These are phyloP conservation scores for Tetramorium parvispinum DNA, from an alignment of 1,140 invertebrate species.

Conservation along the genomic window DNA sequence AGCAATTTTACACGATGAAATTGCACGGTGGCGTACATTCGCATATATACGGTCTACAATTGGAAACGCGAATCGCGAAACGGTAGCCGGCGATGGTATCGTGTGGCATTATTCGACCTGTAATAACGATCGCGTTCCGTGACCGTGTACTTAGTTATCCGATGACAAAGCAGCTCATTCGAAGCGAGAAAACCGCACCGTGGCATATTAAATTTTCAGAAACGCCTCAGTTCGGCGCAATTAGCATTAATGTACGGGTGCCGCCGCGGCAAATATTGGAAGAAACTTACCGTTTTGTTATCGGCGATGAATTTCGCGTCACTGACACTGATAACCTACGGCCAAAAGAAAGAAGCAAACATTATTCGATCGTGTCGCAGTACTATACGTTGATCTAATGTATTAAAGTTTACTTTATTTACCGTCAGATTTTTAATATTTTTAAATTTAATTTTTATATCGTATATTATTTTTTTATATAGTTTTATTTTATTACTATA, in stretches of 20 bases:
- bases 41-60: neutral
- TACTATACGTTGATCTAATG: neutral
- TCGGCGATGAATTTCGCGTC: constrained; percentile 15
- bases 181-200: constrained; percentile 20
- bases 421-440: neutral
- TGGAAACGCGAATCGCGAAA: constrained; percentile 1
- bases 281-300: constrained; percentile 12
- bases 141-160: constrained; percentile 10
- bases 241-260: neutral
- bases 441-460: neutral
- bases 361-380: neutral
- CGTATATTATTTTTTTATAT: no score
- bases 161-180: constrained; percentile 13
- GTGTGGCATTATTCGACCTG: constrained; percentile 7
- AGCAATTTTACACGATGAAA: constrained; percentile 8
- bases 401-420: neutral
- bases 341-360: neutral
- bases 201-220: constrained; percentile 45
- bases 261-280: constrained; percentile 24
- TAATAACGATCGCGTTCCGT: constrained; percentile 25
- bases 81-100: neutral
- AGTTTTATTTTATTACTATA: no score
- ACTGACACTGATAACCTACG: neutral
- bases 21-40: neutral
- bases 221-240: neutral